phyloP scores from a whole-genome alignment of 2,888 invertebrate species.

The Lepetodrilus schrolli region DNA sequence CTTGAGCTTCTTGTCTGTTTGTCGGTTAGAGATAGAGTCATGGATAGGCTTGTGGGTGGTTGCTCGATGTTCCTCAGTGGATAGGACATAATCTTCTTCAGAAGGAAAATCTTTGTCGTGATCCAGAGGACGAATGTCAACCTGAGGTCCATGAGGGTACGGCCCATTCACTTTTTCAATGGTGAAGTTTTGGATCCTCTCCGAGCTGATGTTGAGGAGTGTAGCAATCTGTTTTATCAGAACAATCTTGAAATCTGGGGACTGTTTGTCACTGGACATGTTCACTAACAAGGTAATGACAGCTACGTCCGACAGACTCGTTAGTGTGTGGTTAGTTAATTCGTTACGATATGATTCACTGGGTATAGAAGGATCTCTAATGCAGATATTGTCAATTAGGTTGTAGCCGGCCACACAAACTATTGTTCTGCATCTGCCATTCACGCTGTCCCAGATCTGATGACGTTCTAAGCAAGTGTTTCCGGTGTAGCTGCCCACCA shows the following conservation, averaged over 20 bases:
- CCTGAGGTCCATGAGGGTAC: background rate
- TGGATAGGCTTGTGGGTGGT: too few relatives aligned
- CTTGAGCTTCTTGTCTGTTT: too few relatives aligned
- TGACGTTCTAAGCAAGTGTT: conserved; percentile 47
- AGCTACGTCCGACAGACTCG: conserved; percentile 36
- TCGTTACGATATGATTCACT: background rate
- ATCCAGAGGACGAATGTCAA: conserved; percentile 9
- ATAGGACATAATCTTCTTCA: too few relatives aligned
- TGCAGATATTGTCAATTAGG: background rate
- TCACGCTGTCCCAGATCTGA: conserved; percentile 51
- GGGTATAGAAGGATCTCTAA: background rate
- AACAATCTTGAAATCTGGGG: conserved; percentile 20
- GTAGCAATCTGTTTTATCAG: conserved; percentile 41
- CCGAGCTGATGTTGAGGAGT: conserved; percentile 48
- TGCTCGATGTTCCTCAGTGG: too few relatives aligned
- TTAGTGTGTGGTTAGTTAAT: conserved; percentile 9
- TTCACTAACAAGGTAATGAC: conserved; percentile 50
- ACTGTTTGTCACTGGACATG: conserved; percentile 40
- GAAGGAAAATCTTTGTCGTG: too few relatives aligned
- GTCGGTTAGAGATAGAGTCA: too few relatives aligned
- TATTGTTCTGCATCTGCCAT: conserved; percentile 29
- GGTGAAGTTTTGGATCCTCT: conserved; percentile 50
- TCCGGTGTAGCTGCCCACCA: conserved; percentile 50
- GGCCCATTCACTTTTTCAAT: background rate
- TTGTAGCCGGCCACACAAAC: conserved; percentile 9